These are phyloP conservation scores for Daboia siamensis DNA, from an alignment of 2,113 vertebrate genomes.

Conservation along the genomic window DNA sequence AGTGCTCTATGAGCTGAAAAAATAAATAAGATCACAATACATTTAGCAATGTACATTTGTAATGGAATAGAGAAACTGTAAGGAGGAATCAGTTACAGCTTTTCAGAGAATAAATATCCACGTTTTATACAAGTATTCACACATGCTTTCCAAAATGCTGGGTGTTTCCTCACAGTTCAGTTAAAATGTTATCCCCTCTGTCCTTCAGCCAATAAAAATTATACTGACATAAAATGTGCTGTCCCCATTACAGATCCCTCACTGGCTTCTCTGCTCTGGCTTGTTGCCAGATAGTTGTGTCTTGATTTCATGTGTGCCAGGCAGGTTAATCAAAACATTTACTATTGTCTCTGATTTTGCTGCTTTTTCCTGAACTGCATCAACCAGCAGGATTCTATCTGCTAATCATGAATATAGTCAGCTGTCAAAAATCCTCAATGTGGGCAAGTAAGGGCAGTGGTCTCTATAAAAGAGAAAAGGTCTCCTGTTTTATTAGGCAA, in stretches of 20 bases:
- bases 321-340: not conserved
- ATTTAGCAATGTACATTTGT: not conserved
- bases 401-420: not conserved
- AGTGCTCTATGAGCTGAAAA: slow-evolving; percentile 74
- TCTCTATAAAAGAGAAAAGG: not conserved
- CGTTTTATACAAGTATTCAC: not conserved
- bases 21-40: slow-evolving; percentile 39
- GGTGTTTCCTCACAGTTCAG: not conserved
- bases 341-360: not conserved
- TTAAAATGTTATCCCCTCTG: not conserved
- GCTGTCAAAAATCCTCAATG: not conserved
- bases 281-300: not conserved
- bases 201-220: not conserved
- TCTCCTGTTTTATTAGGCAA: not conserved
- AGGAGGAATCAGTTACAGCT: not conserved
- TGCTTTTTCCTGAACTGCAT: not conserved
- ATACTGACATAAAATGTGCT: not conserved
- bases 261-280: not conserved
- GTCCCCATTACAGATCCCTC: not conserved
- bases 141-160: not conserved
- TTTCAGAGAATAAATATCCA: not conserved
- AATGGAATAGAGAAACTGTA: not conserved
- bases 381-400: not conserved
- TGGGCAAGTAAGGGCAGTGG: not conserved
- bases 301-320: not conserved